A percentile compares a stretch with the other conserved stretches of the same genome.
Conservation (phyloP, 2,888 invertebrate genomes). For the Bellardia bayeri region DNA sequence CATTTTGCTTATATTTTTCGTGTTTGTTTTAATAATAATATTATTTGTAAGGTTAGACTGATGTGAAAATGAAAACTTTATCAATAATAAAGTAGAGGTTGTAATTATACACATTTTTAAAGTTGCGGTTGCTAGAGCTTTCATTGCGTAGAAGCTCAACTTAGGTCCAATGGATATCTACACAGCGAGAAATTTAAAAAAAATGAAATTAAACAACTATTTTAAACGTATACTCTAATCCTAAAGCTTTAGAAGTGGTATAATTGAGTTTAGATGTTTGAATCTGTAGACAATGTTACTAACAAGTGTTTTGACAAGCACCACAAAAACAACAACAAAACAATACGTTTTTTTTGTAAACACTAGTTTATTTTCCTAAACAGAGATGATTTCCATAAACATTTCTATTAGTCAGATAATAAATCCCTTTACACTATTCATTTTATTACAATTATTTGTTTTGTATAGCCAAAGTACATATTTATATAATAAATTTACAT, state of each 20-base stretch:
- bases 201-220: too few relatives aligned
- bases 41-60: too few relatives aligned
- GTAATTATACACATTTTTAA: too few relatives aligned
- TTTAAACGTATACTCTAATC: too few relatives aligned
- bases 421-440: slow-evolving; percentile 21
- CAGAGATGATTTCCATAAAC: background rate
- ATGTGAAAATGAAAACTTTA: too few relatives aligned
- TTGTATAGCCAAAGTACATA: slow-evolving; percentile 8
- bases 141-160: too few relatives aligned
- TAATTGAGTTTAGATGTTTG: too few relatives aligned
- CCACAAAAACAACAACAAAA: background rate
- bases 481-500: slow-evolving; percentile 26
- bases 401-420: slow-evolving; percentile 20
- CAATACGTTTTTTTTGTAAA: background rate
- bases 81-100: too few relatives aligned
- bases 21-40: background rate
- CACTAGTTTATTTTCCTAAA: background rate
- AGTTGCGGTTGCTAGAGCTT: too few relatives aligned
- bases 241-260: too few relatives aligned
- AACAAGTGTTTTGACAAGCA: background rate
- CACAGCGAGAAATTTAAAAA: too few relatives aligned
- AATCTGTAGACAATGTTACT: background rate
- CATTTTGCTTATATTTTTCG: background rate
- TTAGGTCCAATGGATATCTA: too few relatives aligned
- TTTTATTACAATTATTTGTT: slow-evolving; percentile 15